Conservation (phyloP, 2,113 vertebrate species). For the Rafetus swinhoei region DNA sequence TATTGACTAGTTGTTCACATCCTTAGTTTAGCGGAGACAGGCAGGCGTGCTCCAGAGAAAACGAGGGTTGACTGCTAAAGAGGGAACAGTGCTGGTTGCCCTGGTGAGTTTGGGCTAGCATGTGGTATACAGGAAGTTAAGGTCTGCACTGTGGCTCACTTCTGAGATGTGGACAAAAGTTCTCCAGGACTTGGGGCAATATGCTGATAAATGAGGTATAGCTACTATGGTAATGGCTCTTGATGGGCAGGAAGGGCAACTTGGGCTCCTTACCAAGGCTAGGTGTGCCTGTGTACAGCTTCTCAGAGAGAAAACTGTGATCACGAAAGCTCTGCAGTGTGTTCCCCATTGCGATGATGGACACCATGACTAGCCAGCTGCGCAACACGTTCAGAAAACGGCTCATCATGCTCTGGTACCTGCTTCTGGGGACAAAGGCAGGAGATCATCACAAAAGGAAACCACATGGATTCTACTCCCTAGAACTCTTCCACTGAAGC, state of each 20-base stretch:
- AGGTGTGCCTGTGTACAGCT: constrained; percentile 93
- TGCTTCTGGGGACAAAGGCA: constrained; percentile 32
- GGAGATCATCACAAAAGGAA: background rate
- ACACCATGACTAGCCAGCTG: constrained; percentile 95
- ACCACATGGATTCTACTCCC: background rate
- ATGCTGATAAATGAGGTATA: background rate
- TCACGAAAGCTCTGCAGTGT: constrained; percentile 95
- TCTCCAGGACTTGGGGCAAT: background rate
- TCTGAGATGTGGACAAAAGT: background rate
- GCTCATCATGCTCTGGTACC: constrained; percentile 81
- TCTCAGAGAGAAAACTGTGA: constrained; percentile 93
- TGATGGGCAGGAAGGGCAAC: background rate
- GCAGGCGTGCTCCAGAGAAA: background rate
- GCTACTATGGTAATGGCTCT: background rate
- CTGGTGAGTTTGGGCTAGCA: background rate
- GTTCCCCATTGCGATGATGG: constrained; percentile 92
- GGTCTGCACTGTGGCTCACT: background rate
- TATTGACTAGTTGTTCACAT: too few relatives aligned
- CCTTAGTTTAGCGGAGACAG: background rate
- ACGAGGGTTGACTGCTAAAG: background rate
- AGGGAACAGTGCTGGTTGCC: background rate
- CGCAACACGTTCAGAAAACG: constrained; percentile 91
- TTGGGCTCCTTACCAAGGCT: constrained; percentile 83
- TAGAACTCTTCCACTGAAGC: background rate
- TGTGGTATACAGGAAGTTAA: background rate